Conservation (phyloP, 2,113 vertebrate genomes). For the Collichthys lucidus region DNA sequence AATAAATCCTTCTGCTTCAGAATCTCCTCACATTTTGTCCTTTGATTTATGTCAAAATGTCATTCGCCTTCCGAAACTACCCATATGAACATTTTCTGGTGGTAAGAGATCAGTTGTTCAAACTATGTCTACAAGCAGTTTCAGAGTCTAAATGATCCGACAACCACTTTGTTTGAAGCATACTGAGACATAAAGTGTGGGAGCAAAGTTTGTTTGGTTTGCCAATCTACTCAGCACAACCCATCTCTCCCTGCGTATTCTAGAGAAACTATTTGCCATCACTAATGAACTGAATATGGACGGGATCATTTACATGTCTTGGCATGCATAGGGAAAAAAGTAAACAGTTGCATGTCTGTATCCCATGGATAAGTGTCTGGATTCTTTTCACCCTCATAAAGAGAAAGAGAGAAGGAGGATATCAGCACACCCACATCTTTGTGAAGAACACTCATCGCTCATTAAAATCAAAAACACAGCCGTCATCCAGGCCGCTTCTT, state of each 20-base stretch:
- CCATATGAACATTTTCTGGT: not conserved
- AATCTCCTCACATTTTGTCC: not conserved
- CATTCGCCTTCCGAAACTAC: not conserved
- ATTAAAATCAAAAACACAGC: constrained; percentile 65
- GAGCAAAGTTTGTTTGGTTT: not conserved
- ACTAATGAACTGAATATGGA: not conserved
- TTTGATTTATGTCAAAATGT: not conserved
- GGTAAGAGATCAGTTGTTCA: not conserved
- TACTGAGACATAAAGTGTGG: not conserved
- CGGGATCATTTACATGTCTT: not conserved
- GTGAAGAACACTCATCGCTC: constrained; percentile 52
- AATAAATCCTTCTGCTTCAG: not conserved
- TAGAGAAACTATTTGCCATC: not conserved
- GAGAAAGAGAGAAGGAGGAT: constrained; percentile 6
- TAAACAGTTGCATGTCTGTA: not conserved
- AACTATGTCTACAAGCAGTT: not conserved
- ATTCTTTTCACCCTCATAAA: not conserved
- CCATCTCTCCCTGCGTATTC: not conserved
- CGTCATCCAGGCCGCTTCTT: constrained; percentile 15
- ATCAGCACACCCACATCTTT: constrained; percentile 40
- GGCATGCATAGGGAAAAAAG: not conserved
- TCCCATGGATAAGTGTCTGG: not conserved
- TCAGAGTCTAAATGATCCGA: not conserved
- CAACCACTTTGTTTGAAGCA: not conserved
- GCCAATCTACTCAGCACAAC: not conserved